Evolutionary conservation across 2,888 invertebrate species (phyloP), one percentile per base, ranked within the genome.

Genomic region (Tetanocera ferruginea): DNA sequence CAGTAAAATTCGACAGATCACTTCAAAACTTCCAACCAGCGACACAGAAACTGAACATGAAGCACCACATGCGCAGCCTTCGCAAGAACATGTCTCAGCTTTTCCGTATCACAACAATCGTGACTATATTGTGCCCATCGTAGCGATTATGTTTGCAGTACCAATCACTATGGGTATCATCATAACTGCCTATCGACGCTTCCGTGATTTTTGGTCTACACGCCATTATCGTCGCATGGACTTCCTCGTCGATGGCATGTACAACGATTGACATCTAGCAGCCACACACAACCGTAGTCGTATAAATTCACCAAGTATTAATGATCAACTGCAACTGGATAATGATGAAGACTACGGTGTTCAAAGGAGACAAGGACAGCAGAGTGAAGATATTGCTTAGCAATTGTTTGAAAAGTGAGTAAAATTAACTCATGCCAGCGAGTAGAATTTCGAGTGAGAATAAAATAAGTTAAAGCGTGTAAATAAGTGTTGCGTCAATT

Each of bases 201-300:
- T 95, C n/a, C 91, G 93, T 83, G 96, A 96, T 86, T 95, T 95
- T 87, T 96, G 96, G 95, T 93, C 94, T 83, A 95, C 96, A 82
- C 92, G 96, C 83, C 96, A 96, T 89, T 96, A 96, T 85, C 93
- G 95, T 81, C 91, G 96, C 87, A 96, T 96, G 96, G 96, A 96
- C 89, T 96, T 95, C 86, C 91, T 96, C 17, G 94, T 96, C 76
- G 96, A 96, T 89, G 96, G 96, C 84, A 96, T 96, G 94, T 96
- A 96, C 86, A 95, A 96, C 90, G 95, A 95, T 87, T 95, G 88
- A 89, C 89, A 66, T 17, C n/a, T 69, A 17, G 19, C 51, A 66
- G 78, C 75, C 69, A 34, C 77, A 64, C 34, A 28, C 52, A 57
- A n/a, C 25, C 67, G 25, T 55, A 57, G 49, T 17, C 34, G 19